These are phyloP conservation scores for Petroica traversi DNA, from an alignment of 2,113 vertebrate genomes.

Conservation along the genomic window DNA sequence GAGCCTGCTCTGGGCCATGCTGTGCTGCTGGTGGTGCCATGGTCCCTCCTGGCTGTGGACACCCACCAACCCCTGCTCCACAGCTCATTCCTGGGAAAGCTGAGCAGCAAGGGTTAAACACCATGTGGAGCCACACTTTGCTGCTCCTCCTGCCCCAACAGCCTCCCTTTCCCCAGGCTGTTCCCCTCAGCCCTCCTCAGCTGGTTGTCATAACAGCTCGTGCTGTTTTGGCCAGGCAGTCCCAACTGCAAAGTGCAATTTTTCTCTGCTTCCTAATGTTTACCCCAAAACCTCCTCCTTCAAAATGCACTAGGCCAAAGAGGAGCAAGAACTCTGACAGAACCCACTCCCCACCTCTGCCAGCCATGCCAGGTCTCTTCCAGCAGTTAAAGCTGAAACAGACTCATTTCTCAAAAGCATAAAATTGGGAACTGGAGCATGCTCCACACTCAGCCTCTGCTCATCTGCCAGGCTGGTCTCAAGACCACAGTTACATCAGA, in stretches of 20 bases:
- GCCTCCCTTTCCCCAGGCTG: not conserved
- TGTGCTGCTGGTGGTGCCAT: fast-evolving
- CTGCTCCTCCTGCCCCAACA: not conserved
- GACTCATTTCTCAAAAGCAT: not conserved
- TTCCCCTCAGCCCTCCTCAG: not conserved
- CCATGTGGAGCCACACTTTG: fast-evolving
- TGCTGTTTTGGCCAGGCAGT: not conserved
- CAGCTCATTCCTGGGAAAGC: not conserved
- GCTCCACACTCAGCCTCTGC: not conserved
- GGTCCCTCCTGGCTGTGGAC: not conserved
- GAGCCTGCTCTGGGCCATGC: not conserved
- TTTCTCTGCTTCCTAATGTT: not conserved
- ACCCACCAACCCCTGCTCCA: not conserved
- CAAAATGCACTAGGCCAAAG: not conserved
- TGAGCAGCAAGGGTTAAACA: not conserved
- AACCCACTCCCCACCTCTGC: not conserved
- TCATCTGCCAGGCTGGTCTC: not conserved
- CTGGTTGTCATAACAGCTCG: not conserved
- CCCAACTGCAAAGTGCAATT: not conserved
- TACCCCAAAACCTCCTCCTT: not conserved
- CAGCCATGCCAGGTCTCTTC: not conserved
- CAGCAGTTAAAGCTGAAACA: not conserved
- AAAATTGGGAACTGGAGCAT: not conserved
- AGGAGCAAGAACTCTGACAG: not conserved
- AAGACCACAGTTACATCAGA: not conserved